Evolutionary conservation across 2,113 vertebrate genomes (phyloP).

Genomic region (Prolemur simus): DNA sequence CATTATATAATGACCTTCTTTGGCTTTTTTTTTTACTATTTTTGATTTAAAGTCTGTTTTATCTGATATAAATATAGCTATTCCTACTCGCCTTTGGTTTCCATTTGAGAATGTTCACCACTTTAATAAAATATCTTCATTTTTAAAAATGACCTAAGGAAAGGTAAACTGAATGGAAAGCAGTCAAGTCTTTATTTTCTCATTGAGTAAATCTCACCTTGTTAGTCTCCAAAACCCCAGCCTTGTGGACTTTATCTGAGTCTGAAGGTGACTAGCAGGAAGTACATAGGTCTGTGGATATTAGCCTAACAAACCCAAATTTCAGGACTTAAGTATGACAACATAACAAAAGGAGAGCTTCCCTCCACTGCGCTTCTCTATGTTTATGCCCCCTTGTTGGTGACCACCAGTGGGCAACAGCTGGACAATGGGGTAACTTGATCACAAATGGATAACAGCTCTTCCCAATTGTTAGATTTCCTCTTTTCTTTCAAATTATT

Average conservation of each 20-base stretch:
- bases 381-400: not conserved
- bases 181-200: not conserved
- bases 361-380: not conserved
- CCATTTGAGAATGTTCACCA: not conserved
- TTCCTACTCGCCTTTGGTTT: too few species aligned
- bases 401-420: not conserved
- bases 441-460: not conserved
- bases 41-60: too few species aligned
- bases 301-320: not conserved
- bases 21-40: too few species aligned
- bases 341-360: not conserved
- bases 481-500: not conserved
- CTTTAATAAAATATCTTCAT: not conserved
- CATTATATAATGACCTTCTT: too few species aligned
- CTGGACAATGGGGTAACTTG: not conserved
- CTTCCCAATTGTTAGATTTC: not conserved
- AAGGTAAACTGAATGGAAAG: not conserved
- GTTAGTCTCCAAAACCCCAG: not conserved
- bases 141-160: not conserved
- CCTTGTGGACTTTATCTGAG: not conserved
- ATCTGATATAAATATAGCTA: too few species aligned
- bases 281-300: not conserved
- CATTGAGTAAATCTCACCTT: not conserved
- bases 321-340: not conserved
- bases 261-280: not conserved